These are phyloP conservation scores for Poeciliopsis turrubarensis DNA, from an alignment of 2,113 vertebrate genomes.

Conservation along the genomic window DNA sequence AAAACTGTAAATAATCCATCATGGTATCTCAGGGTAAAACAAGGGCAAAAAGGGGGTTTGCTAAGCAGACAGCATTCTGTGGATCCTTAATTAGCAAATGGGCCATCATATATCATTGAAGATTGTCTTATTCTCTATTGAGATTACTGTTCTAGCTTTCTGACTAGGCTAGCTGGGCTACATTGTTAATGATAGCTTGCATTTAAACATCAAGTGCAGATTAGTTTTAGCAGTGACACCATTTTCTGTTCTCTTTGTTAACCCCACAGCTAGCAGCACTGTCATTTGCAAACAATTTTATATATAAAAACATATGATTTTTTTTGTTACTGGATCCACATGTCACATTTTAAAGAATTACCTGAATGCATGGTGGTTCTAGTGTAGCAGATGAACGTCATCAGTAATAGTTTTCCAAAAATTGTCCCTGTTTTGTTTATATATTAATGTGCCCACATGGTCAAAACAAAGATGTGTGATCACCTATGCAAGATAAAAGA, in stretches of 20 bases:
- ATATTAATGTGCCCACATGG: neutral
- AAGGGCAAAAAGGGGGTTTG: too few relatives aligned
- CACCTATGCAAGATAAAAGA: slow-evolving; percentile 43
- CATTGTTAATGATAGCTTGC: neutral
- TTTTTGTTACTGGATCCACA: neutral
- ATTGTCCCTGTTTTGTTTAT: neutral
- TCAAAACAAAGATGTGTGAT: slow-evolving; percentile 15
- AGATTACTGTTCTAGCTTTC: neutral
- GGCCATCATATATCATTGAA: neutral
- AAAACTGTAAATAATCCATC: neutral
- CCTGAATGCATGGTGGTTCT: neutral
- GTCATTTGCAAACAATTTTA: neutral
- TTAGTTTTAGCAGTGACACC: neutral
- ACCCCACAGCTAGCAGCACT: neutral
- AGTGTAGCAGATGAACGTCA: neutral
- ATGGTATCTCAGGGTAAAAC: too few relatives aligned
- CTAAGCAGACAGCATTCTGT: too few relatives aligned
- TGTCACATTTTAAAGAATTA: neutral
- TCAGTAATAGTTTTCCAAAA: neutral
- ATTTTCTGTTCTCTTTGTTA: neutral
- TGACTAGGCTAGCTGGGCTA: neutral
- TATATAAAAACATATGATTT: neutral
- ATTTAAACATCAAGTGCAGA: neutral
- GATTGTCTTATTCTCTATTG: too few relatives aligned
- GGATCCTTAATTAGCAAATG: too few relatives aligned